Evolutionary conservation across 2,797 vertebrate species (phyloP), one percentile per base, ranked within the genome.

Genomic region (Sebastes jordani): DNA sequence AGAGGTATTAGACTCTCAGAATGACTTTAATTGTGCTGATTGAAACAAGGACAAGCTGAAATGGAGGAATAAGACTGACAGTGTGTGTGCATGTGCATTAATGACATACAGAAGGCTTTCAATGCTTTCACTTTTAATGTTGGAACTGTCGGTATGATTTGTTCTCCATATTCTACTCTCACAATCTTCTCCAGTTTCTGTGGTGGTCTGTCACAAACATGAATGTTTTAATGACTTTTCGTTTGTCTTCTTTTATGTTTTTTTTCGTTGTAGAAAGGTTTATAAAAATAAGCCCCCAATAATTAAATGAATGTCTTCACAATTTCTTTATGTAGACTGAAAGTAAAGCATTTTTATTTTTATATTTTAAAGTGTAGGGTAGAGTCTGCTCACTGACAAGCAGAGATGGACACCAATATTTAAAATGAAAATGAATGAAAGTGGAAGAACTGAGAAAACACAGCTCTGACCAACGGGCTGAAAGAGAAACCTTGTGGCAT

Each of bases 401-500:
- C 3, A 11, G 5, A 74, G 7, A 36, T 20, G 32, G 34, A 58
- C 6, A 52, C 11, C 25, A 1, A 58, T 2, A 64, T 34, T 10
- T 34, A 5, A 64, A 59, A 67, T 64, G 4, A 76, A 84, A 84
- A 70, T 54, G 1, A 76, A 71, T 70, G 22, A 73, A 66, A 64
- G 10, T 62, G 11, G 34, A 65, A 64, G 10, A 72, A 20, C 22
- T 60, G 11, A 61, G 23, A 79, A 71, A 68, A 73, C 46, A 52
- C 52, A 29, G 34, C 20, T 73, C 59, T 36, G 4, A 74, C 36
- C 27, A 32, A 34, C 70, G n/a, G 56, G 52, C 11, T 63, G 56
- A 65, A 70, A 78, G 29, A 78, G 52, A 86, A 83, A 71, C 71
- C 63, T 74, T 73, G 59, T 74, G 59, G 49, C 79, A 86, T 79